phyloP scores from a whole-genome alignment of 2,113 vertebrate species.

The Ciconia maguari region DNA sequence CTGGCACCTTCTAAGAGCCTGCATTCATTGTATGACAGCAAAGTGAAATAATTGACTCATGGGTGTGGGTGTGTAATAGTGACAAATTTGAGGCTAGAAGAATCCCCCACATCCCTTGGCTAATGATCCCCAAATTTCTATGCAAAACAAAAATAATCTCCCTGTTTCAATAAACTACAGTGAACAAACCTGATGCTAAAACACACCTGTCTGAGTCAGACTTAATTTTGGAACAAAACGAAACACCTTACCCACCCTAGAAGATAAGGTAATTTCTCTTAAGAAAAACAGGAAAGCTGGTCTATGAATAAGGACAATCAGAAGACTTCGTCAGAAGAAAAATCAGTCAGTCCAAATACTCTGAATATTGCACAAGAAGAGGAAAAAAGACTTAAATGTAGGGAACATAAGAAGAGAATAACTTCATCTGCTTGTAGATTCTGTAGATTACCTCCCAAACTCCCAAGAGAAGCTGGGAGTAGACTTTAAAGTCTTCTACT shows the following conservation, averaged over 20 bases:
- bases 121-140: constrained; percentile 21
- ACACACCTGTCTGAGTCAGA: constrained; percentile 41
- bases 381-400: neutral
- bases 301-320: neutral
- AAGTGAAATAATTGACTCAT: constrained; percentile 28
- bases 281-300: constrained; percentile 17
- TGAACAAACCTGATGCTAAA: constrained; percentile 31
- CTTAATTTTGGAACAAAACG: constrained; percentile 42
- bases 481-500: neutral
- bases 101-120: constrained; percentile 7
- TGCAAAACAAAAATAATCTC: constrained; percentile 28
- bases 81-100: constrained; percentile 30
- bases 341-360: neutral
- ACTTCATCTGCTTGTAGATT: neutral
- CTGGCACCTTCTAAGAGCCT: constrained; percentile 13
- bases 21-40: neutral
- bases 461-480: neutral
- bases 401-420: neutral
- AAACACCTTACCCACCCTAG: constrained; percentile 14
- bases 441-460: neutral
- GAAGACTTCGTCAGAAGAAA: neutral
- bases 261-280: constrained; percentile 13
- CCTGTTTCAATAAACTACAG: neutral
- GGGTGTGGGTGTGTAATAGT: neutral
- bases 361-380: neutral